These are phyloP conservation scores for Heteromurus nitidus DNA, from an alignment of 2,888 invertebrate species.

Conservation along the genomic window DNA sequence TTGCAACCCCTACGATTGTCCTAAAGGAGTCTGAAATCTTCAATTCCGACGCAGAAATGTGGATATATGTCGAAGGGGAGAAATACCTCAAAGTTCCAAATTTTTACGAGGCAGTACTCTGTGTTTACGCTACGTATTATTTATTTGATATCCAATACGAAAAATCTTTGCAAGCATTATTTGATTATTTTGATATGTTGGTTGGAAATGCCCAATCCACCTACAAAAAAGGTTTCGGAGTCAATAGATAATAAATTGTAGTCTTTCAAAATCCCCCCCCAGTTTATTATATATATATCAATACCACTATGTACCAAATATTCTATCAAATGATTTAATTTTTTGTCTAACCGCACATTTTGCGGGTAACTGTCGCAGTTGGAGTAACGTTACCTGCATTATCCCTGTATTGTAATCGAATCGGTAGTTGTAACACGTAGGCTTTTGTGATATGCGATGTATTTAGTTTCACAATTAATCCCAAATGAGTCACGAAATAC, in stretches of 20 bases:
- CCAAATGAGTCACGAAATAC: no score
- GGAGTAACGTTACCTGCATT: no score
- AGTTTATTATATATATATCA: no score
- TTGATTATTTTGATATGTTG: conserved; percentile 54
- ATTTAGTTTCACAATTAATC: no score
- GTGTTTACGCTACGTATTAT: conserved; percentile 53
- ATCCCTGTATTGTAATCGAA: no score
- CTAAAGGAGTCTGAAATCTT: conserved; percentile 45
- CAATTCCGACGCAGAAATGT: conserved; percentile 33
- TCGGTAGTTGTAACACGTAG: no score
- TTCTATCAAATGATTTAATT: no score
- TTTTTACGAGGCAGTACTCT: conserved; percentile 62
- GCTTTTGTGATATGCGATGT: no score
- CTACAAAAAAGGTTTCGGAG: conserved; percentile 8
- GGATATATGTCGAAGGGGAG: conserved; percentile 56
- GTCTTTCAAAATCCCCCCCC: no score
- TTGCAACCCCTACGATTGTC: conserved; percentile 53
- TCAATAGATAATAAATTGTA: neutral
- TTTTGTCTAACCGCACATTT: no score
- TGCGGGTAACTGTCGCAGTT: no score
- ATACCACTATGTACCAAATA: no score
- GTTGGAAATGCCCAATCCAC: conserved; percentile 33
- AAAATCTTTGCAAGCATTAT: conserved; percentile 16
- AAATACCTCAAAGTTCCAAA: conserved; percentile 54
- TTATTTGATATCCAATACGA: conserved; percentile 49